Evolutionary conservation across 2,797 vertebrate genomes (phyloP).

Genomic region (Phrynocephalus vlangalii): DNA sequence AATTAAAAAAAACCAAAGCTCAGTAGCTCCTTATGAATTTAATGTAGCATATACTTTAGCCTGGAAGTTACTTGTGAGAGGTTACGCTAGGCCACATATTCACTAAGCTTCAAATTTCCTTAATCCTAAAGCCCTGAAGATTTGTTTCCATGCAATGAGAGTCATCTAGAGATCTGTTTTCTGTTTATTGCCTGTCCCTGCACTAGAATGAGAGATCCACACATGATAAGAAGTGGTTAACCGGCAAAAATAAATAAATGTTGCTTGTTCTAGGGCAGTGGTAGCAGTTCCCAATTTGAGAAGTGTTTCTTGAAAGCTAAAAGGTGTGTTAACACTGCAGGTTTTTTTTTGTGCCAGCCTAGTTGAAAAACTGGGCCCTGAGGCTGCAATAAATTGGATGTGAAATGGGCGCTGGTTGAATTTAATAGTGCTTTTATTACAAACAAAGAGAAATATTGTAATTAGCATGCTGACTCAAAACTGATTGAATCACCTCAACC

Average conservation of each 20-base stretch:
- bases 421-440: slow-evolving; percentile 42
- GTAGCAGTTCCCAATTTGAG: background rate
- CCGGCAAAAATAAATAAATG: slow-evolving; percentile 32
- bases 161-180: background rate
- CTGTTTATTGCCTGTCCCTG: background rate
- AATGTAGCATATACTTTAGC: background rate
- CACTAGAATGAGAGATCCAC: slow-evolving; percentile 3
- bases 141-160: slow-evolving; percentile 9
- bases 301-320: slow-evolving; percentile 18
- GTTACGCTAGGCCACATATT: background rate
- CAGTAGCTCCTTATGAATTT: background rate
- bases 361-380: background rate
- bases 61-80: background rate
- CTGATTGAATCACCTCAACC: slow-evolving; percentile 27
- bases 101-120: background rate
- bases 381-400: slow-evolving; percentile 29
- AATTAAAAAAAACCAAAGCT: background rate
- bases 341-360: slow-evolving; percentile 27
- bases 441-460: slow-evolving; percentile 28
- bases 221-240: slow-evolving; percentile 32
- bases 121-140: slow-evolving; percentile 8
- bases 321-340: slow-evolving; percentile 13
- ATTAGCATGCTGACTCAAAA: slow-evolving; percentile 28
- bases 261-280: background rate
- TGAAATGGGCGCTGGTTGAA: slow-evolving; percentile 6